Conservation (phyloP, 2,888 invertebrate genomes). For the Sesia apiformis region DNA sequence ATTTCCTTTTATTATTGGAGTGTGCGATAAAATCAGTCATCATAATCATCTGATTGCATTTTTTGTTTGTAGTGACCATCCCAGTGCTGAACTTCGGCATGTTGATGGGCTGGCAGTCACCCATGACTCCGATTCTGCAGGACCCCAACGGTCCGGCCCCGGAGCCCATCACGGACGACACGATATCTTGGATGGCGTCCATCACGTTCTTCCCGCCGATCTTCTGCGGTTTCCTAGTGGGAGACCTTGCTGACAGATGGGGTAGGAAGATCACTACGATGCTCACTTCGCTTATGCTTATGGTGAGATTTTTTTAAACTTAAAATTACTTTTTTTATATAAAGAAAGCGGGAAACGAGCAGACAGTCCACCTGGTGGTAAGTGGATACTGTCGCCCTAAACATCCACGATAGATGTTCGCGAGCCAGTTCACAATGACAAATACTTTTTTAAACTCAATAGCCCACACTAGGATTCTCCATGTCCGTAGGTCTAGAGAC, state of each 20-base stretch:
- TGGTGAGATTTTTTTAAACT: constrained; percentile 40
- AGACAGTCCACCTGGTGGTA: too few species aligned
- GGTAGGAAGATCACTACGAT: constrained; percentile 71
- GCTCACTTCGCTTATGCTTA: constrained; percentile 69
- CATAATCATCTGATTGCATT: neutral
- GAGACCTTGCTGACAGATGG: constrained; percentile 65
- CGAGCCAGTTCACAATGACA: too few species aligned
- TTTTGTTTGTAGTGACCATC: constrained; percentile 57
- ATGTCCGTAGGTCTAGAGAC: too few species aligned
- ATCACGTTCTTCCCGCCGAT: constrained; percentile 72
- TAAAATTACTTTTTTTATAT: too few species aligned
- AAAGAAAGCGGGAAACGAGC: too few species aligned
- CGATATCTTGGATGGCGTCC: constrained; percentile 74
- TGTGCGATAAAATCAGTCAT: neutral
- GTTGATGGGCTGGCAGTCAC: constrained; percentile 75
- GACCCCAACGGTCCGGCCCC: constrained; percentile 59
- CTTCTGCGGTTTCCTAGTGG: constrained; percentile 69
- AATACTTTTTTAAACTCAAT: too few species aligned
- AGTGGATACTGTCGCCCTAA: too few species aligned
- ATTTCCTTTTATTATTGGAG: too few species aligned
- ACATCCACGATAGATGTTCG: too few species aligned
- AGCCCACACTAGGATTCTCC: too few species aligned
- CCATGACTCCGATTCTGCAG: constrained; percentile 69
- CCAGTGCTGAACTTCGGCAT: constrained; percentile 73
- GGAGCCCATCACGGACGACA: constrained; percentile 58